Evolutionary conservation across 2,797 vertebrate genomes (phyloP).

Genomic region (Rhabdomys pumilio): DNA sequence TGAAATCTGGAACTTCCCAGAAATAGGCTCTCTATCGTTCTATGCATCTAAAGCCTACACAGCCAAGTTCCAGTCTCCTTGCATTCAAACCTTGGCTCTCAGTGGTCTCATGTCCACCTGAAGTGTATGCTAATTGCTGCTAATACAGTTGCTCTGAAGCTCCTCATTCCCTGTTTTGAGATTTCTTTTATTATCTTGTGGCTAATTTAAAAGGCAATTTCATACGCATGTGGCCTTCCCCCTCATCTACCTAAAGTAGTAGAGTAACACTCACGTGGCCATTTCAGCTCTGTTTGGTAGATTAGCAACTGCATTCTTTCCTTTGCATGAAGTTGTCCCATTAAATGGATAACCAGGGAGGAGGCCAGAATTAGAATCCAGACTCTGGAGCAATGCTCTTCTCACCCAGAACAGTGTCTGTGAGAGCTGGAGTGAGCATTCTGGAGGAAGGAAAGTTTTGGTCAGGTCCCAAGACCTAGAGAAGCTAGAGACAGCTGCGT

Average conservation of each 20-base stretch:
- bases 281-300: conserved; percentile 14
- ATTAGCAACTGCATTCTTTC: neutral
- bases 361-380: neutral
- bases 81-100: neutral
- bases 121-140: neutral
- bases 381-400: neutral
- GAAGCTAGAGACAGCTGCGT: neutral
- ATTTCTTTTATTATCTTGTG: neutral
- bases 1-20: neutral
- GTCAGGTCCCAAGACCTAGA: conserved; percentile 29
- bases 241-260: neutral
- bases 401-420: neutral
- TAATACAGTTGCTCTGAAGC: neutral
- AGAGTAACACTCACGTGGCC: neutral
- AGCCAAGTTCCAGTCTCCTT: neutral
- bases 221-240: neutral
- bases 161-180: neutral
- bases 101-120: neutral
- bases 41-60: neutral
- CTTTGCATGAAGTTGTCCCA: too few species aligned
- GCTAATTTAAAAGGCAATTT: neutral
- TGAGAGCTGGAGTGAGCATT: neutral
- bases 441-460: conserved; percentile 1
- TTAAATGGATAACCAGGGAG: neutral
- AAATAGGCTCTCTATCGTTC: neutral